Evolutionary conservation across 2,113 vertebrate species (phyloP).

Genomic region (Tautogolabrus adspersus): DNA sequence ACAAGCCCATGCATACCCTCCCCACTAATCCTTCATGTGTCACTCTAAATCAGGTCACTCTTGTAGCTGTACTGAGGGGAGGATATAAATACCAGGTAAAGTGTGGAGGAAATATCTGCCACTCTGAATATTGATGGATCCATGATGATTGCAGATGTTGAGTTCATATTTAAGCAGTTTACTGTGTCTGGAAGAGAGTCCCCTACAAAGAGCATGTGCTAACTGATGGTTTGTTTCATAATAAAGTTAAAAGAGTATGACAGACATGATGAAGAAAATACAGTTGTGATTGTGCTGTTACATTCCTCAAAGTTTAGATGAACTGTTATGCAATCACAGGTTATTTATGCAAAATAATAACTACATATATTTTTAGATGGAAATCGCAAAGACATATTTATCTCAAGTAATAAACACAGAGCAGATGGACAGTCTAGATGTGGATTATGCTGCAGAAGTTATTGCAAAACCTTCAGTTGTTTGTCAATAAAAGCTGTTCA

Average conservation of each 20-base stretch:
- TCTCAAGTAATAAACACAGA: background rate
- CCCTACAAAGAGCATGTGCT: background rate
- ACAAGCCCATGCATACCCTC: background rate
- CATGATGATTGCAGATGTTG: background rate
- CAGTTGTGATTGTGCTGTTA: background rate
- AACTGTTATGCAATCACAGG: too few species aligned
- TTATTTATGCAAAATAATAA: too few species aligned
- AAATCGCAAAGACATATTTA: background rate
- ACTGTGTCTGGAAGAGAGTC: background rate
- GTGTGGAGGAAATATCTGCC: constrained; percentile 1
- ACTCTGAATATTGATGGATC: background rate
- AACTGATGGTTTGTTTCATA: background rate
- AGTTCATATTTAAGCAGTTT: background rate
- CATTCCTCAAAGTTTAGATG: background rate
- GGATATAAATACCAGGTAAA: background rate
- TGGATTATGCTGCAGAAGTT: background rate
- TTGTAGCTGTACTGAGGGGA: background rate
- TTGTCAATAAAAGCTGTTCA: background rate
- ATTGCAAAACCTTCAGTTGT: background rate
- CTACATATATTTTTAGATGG: too few species aligned
- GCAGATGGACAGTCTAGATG: background rate
- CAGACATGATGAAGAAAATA: background rate
- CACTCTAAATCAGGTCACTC: constrained; percentile 21
- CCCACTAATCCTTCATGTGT: background rate
- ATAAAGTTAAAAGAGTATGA: background rate